phyloP scores from a whole-genome alignment of 2,888 invertebrate species.

The Tridacna gigas region DNA sequence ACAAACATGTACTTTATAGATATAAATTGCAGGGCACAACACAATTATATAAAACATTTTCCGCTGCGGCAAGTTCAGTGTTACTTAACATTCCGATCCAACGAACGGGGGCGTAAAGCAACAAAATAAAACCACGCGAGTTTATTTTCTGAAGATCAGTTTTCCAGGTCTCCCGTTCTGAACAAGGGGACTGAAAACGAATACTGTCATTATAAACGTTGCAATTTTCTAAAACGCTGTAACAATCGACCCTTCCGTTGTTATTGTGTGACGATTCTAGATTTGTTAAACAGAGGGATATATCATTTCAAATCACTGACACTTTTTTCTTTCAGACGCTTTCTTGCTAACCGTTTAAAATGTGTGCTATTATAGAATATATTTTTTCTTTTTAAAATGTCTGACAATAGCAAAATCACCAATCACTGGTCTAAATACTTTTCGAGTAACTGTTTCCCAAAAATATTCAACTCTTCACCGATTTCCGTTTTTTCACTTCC shows the following conservation, averaged over 20 bases:
- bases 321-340: neutral
- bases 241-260: neutral
- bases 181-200: conserved; percentile 4
- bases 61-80: too few species aligned
- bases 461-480: too few species aligned
- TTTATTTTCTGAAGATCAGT: conserved; percentile 9
- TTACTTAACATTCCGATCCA: neutral
- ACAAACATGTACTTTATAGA: too few species aligned
- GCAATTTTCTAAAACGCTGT: neutral
- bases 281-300: neutral
- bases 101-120: neutral
- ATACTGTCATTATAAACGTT: conserved; percentile 6
- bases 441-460: too few species aligned
- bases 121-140: conserved; percentile 21
- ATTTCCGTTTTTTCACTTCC: too few species aligned
- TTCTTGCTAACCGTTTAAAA: neutral
- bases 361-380: too few species aligned
- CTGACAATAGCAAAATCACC: too few species aligned
- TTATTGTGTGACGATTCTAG: neutral
- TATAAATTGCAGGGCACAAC: too few species aligned
- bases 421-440: too few species aligned
- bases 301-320: neutral
- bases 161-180: neutral
- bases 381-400: too few species aligned
- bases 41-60: too few species aligned